Evolutionary conservation across 2,888 invertebrate genomes (phyloP).

Genomic region (Pollenia amentaria): DNA sequence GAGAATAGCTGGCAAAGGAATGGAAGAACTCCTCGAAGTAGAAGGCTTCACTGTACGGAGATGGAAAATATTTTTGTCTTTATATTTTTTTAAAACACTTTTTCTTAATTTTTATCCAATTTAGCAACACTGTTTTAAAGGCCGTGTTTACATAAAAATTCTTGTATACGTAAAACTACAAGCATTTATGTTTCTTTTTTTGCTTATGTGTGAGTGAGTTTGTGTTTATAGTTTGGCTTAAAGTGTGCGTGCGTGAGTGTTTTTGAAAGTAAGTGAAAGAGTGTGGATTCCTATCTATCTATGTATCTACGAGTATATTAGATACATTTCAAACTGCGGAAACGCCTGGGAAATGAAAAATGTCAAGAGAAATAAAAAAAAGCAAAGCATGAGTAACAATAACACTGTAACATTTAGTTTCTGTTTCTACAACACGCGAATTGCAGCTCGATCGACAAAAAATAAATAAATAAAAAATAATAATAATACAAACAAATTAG

Average conservation of each 20-base stretch:
- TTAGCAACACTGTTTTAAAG: constrained; percentile 2
- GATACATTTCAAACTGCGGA: constrained; percentile 36
- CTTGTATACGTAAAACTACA: constrained; percentile 6
- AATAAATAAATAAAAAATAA: constrained; percentile 15
- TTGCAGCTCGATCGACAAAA: constrained; percentile 41
- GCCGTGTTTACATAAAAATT: constrained; percentile 4
- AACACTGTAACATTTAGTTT: constrained; percentile 48
- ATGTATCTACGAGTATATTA: not conserved
- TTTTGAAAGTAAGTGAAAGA: not conserved
- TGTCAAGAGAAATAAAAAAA: constrained; percentile 22
- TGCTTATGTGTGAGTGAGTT: not conserved
- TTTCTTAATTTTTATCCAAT: not conserved
- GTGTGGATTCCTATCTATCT: not conserved
- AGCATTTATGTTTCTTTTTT: not conserved
- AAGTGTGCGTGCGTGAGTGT: not conserved
- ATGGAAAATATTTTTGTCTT: no score
- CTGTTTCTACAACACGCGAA: constrained; percentile 54
- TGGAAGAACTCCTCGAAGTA: no score
- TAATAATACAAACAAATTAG: constrained; percentile 9
- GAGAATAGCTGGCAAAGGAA: no score
- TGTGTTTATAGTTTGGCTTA: not conserved
- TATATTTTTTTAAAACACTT: no score
- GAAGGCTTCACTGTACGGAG: no score
- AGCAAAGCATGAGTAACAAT: constrained; percentile 44
- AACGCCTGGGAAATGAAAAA: constrained; percentile 36